phyloP scores from a whole-genome alignment of 2,888 invertebrate species.

The Ophraella communa region DNA sequence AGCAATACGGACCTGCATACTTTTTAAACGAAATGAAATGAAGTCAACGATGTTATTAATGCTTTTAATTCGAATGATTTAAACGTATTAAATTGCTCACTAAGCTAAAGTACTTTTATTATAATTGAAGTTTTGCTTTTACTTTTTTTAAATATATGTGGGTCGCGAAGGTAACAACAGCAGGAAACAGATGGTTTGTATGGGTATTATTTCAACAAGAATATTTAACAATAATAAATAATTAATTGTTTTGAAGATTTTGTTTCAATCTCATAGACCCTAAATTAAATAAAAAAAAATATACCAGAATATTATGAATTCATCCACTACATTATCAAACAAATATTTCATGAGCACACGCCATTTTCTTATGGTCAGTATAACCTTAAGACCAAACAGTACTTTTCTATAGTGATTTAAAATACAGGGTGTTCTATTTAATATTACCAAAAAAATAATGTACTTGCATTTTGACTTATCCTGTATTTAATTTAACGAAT shows the following conservation, averaged over 20 bases:
- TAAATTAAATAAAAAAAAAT: no score
- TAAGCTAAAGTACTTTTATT: constrained; percentile 16
- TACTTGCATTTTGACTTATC: no score
- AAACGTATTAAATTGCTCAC: constrained; percentile 10
- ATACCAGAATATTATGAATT: no score
- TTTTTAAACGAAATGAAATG: background rate
- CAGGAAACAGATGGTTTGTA: constrained; percentile 32
- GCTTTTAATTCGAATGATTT: constrained; percentile 25
- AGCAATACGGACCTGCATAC: background rate
- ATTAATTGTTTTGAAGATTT: constrained; percentile 21
- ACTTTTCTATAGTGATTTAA: no score
- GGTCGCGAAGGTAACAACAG: constrained; percentile 22
- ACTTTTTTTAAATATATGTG: constrained; percentile 19
- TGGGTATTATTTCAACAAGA: constrained; percentile 26
- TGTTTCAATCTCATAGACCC: no score
- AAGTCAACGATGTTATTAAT: constrained; percentile 7
- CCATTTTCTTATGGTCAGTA: no score
- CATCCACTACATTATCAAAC: no score
- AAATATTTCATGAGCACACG: no score
- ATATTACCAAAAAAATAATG: no score
- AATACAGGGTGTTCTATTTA: no score
- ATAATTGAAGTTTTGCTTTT: constrained; percentile 22
- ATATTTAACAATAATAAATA: constrained; percentile 19
- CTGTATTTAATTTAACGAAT: no score
- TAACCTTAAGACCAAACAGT: no score